Evolutionary conservation across 1,140 invertebrate species (phyloP).

Genomic region (Megalonaias nervosa): DNA sequence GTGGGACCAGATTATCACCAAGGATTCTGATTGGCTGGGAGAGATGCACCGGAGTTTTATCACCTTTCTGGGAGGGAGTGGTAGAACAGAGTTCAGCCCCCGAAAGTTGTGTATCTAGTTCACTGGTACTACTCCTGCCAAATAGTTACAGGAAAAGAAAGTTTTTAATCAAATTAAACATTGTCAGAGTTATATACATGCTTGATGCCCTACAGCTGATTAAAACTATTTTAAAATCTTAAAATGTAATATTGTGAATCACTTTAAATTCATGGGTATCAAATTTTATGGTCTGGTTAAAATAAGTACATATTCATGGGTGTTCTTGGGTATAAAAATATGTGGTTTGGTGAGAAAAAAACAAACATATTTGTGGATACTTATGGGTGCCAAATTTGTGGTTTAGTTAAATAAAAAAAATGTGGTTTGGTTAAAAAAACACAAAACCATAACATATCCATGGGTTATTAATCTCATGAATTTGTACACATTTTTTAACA

Average conservation of each 20-base stretch:
- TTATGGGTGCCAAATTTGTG: too few relatives aligned
- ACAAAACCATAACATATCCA: too few relatives aligned
- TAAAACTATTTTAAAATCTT: not conserved
- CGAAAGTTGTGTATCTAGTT: slow-evolving; percentile 13
- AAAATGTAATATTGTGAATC: not conserved
- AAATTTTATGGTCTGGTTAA: too few relatives aligned
- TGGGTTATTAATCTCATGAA: too few relatives aligned
- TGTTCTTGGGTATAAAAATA: too few relatives aligned
- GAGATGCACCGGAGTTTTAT: slow-evolving; percentile 17
- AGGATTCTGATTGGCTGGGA: slow-evolving; percentile 43
- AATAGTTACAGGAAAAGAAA: not conserved
- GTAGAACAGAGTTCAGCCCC: slow-evolving; percentile 50
- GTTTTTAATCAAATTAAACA: not conserved
- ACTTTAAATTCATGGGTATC: not conserved
- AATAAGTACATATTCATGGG: too few relatives aligned
- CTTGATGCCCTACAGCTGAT: not conserved
- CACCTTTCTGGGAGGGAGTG: slow-evolving; percentile 33
- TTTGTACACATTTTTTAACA: too few relatives aligned
- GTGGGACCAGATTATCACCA: not conserved
- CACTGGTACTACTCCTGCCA: slow-evolving; percentile 30
- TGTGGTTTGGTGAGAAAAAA: too few relatives aligned
- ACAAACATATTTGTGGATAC: too few relatives aligned
- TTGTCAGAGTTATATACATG: too few relatives aligned
- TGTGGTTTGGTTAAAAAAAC: too few relatives aligned
- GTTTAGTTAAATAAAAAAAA: too few relatives aligned